A percentile compares a stretch with the other conserved stretches of the same genome.
Conservation (phyloP, 2,888 invertebrate genomes). For the Lycia hirtaria region DNA sequence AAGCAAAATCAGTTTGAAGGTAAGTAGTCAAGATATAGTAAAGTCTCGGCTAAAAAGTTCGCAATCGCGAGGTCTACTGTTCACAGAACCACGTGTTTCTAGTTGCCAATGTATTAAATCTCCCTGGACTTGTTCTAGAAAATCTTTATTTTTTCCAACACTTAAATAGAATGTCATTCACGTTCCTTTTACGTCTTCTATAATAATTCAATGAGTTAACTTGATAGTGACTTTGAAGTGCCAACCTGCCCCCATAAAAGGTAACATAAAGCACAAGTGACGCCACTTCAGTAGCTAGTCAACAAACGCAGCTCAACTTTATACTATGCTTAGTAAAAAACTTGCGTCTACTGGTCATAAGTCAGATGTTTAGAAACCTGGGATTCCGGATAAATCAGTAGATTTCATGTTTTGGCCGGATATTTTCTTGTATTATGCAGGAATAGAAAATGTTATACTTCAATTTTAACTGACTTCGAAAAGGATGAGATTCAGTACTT, state of each 20-base stretch:
- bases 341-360: neutral
- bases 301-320: conserved; percentile 17
- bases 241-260: conserved; percentile 6
- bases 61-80: too few species aligned
- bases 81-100: too few species aligned
- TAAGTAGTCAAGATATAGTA: too few species aligned
- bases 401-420: neutral
- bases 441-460: too few species aligned
- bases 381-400: neutral
- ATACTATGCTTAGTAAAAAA: conserved; percentile 19
- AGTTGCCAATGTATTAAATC: too few species aligned
- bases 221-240: neutral
- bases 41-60: too few species aligned
- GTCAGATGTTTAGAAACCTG: conserved; percentile 1
- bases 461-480: too few species aligned
- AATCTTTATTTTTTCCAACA: neutral
- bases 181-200: neutral
- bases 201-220: neutral
- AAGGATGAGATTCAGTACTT: too few species aligned
- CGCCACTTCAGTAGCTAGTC: conserved; percentile 25
- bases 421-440: neutral
- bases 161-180: neutral
- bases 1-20: too few species aligned
- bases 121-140: neutral
- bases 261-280: conserved; percentile 23